Base-by-base conservation (phyloP, 2,888 invertebrate genomes). In the Eupithecia pulchellata region DNA sequence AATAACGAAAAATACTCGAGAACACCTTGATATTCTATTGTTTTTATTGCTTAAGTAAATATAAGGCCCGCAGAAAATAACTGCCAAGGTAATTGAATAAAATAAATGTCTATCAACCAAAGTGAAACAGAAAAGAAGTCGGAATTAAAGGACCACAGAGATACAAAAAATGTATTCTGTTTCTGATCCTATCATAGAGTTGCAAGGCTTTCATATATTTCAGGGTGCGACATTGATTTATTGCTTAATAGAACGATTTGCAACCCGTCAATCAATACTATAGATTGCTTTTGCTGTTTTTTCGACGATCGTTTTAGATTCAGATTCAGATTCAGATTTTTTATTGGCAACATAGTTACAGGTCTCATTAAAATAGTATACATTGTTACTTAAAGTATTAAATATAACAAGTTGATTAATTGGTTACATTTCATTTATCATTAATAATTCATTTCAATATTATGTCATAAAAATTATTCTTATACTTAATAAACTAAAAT, bases 111-210 rank as follows among this genome's bases (percentile, higher is more conserved):
- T 52, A 36, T 57, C 65, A 27, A 65, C 71, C 39, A 68, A 71
- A 71, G 67, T 64, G n/a, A 67, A 71, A 71, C 64, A 68, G 65
- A 58, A 71, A 71, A 61, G 42, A 61, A 64, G 67, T 67, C 30
- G 55, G 30, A 52, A 55, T 55, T 32, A 47, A 64, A 55, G n/a
- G 34, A 55, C 4, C 68, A 39, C 6, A 61, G 64, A 39, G 14
- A 8, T 8, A 25, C 5, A 32, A 71, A 61, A 27, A 57, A 39
- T 34, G 36, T 32, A 32, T 17, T 32, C 13, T 27, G 8, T 8
- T 30, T 20, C 42, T 52, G 20, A 52, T 52, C 25, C 25, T 30
- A 9, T 17, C 34, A 13, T 66, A 63, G 66, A 66, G 66, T 32
- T 65, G 36, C 13, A 42, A 42, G 14, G 13, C 17, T 32, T 13